Percentiles rank a stretch among this genome's conserved stretches.
phyloP scores from a whole-genome alignment of 2,113 vertebrate species.

The Microcebus ravelobensis region DNA sequence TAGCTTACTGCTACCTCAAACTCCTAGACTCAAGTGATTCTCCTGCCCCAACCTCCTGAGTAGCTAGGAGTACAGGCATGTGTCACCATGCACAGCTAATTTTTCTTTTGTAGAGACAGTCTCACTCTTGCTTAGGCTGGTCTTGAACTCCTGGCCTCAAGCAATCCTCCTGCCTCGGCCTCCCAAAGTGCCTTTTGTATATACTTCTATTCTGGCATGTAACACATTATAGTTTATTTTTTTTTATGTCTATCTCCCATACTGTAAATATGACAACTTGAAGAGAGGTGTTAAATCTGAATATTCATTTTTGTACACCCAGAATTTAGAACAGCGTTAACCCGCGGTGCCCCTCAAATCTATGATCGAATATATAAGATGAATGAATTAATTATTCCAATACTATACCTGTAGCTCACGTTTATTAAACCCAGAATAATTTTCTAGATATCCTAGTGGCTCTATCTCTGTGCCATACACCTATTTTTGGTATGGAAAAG shows the following conservation, averaged over 20 bases:
- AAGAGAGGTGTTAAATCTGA: conserved; percentile 21
- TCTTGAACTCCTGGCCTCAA: no score
- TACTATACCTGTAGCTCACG: background rate
- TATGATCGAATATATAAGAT: background rate
- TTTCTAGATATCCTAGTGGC: conserved; percentile 10
- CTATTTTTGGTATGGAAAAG: background rate
- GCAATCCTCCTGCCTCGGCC: no score
- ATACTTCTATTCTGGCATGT: background rate
- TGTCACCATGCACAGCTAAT: no score
- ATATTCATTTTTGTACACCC: background rate
- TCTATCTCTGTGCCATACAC: background rate
- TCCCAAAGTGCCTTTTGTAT: background rate
- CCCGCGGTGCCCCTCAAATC: background rate
- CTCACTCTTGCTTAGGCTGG: no score
- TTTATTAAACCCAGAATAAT: conserved; percentile 22
- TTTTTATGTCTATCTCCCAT: background rate
- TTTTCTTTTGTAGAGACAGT: no score
- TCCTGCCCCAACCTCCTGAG: no score
- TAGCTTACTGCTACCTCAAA: no score
- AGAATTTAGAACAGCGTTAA: conserved; percentile 30
- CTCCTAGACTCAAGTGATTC: no score
- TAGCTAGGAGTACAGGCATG: no score
- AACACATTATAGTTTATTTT: background rate
- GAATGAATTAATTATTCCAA: conserved; percentile 2
- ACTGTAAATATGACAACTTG: background rate